These are phyloP conservation scores for Diploscapter pachys DNA, from an alignment of 1,140 invertebrate species.

Conservation along the genomic window DNA sequence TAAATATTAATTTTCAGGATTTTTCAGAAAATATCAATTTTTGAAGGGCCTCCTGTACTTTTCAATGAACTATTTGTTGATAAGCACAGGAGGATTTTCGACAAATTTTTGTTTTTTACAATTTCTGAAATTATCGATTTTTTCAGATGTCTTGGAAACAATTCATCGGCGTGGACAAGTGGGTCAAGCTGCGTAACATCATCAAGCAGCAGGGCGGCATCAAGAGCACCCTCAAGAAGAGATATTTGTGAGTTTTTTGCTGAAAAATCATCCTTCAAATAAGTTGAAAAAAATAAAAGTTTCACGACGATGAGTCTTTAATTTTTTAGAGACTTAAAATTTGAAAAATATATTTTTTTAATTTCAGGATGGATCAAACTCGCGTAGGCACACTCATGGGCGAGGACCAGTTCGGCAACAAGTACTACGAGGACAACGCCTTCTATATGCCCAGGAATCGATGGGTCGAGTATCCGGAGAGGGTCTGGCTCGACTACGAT, in stretches of 20 bases:
- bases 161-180: conserved; percentile 72
- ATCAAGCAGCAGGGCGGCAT: conserved; percentile 77
- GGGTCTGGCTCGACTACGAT: conserved; percentile 79
- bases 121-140: background rate
- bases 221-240: conserved; percentile 67
- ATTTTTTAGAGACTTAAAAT: background rate
- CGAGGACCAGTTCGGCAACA: conserved; percentile 90
- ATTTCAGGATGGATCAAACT: conserved; percentile 76
- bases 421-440: conserved; percentile 70
- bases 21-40: conserved; percentile 24
- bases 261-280: conserved; percentile 2
- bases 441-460: conserved; percentile 70
- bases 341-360: conserved; percentile 11
- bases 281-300: conserved; percentile 16
- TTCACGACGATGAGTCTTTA: background rate
- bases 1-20: background rate
- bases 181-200: conserved; percentile 68
- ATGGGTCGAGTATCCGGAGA: conserved; percentile 82
- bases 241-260: conserved; percentile 63
- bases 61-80: background rate
- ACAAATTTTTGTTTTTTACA: background rate
- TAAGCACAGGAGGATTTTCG: background rate
- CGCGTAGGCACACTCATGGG: conserved; percentile 83
- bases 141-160: conserved; percentile 59
- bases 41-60: conserved; percentile 60